Evolutionary conservation across 2,113 vertebrate species (phyloP).

Genomic region (Bagarius yarrelli): DNA sequence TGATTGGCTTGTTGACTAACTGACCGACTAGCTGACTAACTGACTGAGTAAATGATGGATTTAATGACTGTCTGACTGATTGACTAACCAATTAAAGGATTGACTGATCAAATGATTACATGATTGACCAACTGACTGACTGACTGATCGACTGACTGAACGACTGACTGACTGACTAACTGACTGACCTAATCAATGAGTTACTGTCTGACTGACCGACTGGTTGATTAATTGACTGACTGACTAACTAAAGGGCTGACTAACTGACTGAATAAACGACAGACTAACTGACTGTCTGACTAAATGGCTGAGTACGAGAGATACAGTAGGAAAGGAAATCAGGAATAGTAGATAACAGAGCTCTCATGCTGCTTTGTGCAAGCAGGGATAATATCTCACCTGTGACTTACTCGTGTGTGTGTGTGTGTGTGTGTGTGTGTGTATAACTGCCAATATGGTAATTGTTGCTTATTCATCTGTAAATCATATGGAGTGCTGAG

Average conservation of each 20-base stretch:
- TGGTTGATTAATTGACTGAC: background rate
- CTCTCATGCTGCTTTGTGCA: background rate
- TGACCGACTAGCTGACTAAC: no score
- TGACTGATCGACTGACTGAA: no score
- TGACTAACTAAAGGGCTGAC: background rate
- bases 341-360: background rate
- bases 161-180: background rate
- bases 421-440: background rate
- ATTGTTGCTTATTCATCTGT: slow-evolving; percentile 27
- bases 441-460: slow-evolving; percentile 6
- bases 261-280: background rate
- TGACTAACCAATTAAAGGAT: background rate
- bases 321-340: background rate
- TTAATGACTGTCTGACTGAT: no score
- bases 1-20: no score
- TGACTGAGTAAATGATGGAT: no score
- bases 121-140: background rate
- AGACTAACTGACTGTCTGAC: background rate
- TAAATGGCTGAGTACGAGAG: background rate
- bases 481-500: slow-evolving; percentile 10
- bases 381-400: background rate
- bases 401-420: background rate
- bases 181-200: background rate
- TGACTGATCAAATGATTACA: no score
- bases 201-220: background rate